Evolutionary conservation across 2,888 invertebrate species (phyloP).

Genomic region (Leptinotarsa rubiginosa): DNA sequence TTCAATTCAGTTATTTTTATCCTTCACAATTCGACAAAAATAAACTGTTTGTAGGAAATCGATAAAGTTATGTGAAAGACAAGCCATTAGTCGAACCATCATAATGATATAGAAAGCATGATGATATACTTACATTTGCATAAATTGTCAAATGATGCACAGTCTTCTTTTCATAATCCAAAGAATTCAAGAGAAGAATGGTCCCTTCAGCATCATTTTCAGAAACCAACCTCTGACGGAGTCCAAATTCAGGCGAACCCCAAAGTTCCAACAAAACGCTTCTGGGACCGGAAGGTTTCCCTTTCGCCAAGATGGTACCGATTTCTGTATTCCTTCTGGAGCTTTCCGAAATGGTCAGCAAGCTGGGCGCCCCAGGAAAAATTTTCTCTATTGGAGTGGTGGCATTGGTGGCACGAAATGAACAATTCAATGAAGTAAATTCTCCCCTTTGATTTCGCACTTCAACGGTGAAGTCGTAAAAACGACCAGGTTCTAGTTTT

Average conservation of each 20-base stretch:
- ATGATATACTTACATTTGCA: slow-evolving; percentile 79
- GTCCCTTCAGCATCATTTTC: slow-evolving; percentile 84
- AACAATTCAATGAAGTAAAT: slow-evolving; percentile 69
- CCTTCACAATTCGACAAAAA: no score
- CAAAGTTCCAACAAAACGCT: slow-evolving; percentile 75
- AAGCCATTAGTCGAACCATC: no score
- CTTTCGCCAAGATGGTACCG: slow-evolving; percentile 81
- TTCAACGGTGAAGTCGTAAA: slow-evolving; percentile 81
- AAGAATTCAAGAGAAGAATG: slow-evolving; percentile 79
- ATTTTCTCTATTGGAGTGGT: slow-evolving; percentile 86
- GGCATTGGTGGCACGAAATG: slow-evolving; percentile 82
- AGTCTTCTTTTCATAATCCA: slow-evolving; percentile 91
- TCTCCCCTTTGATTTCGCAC: slow-evolving; percentile 79
- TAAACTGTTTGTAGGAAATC: no score
- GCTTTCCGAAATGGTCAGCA: slow-evolving; percentile 63
- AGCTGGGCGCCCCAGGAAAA: slow-evolving; percentile 78
- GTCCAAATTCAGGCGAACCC: slow-evolving; percentile 82
- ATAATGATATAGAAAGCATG: no score
- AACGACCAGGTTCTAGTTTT: slow-evolving; percentile 82
- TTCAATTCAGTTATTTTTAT: no score
- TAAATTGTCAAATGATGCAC: slow-evolving; percentile 89
- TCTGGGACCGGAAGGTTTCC: slow-evolving; percentile 73
- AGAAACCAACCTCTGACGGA: slow-evolving; percentile 80
- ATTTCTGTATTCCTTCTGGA: slow-evolving; percentile 78
- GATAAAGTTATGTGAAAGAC: no score